Conservation (phyloP, 2,797 vertebrate species). For the Schizothorax lantsangensis region DNA sequence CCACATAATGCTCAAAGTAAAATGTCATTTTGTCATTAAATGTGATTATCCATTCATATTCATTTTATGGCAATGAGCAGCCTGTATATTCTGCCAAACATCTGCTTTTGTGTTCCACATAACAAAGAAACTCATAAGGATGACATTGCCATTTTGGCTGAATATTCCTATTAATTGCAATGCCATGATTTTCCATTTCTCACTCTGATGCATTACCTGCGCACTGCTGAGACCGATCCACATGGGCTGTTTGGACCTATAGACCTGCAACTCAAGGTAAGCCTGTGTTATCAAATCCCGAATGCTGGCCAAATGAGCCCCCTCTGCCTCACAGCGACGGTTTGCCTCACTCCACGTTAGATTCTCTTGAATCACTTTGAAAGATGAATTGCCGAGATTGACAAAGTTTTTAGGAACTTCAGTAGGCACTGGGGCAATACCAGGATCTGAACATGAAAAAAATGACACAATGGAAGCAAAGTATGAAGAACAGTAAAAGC, state of each 20-base stretch:
- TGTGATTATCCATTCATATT: not conserved
- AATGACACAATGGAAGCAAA: not conserved
- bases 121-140: not conserved
- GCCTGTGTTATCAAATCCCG: conserved; percentile 81
- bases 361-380: conserved; percentile 78
- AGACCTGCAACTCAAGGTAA: conserved; percentile 78
- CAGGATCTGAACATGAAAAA: conserved; percentile 43
- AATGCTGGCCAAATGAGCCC: conserved; percentile 81
- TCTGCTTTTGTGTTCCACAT: not conserved
- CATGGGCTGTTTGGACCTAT: conserved; percentile 76
- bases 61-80: not conserved
- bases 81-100: conserved; percentile 3
- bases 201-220: conserved; percentile 73
- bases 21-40: not conserved
- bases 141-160: not conserved
- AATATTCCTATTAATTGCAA: not conserved
- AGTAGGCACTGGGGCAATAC: conserved; percentile 62
- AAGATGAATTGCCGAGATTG: conserved; percentile 80
- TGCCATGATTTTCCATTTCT: not conserved
- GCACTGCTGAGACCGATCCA: conserved; percentile 93
- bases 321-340: conserved; percentile 72
- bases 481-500: not conserved
- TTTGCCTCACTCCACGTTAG: conserved; percentile 84
- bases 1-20: not conserved
- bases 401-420: conserved; percentile 66